Conservation (phyloP, 2,888 invertebrate species). For the Chaetogeoica ovagalla region DNA sequence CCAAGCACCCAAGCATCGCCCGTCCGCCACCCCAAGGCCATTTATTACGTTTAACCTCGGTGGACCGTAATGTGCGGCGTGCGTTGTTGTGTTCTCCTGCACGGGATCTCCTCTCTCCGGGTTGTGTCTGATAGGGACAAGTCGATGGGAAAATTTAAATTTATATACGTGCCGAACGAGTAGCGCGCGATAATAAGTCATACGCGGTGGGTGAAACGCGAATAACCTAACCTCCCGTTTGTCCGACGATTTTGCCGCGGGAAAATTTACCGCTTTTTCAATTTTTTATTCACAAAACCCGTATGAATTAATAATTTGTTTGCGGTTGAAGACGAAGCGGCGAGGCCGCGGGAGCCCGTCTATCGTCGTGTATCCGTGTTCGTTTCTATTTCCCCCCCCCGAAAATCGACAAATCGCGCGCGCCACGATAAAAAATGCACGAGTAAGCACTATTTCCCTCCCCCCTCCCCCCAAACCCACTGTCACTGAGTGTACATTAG, state of each 20-base stretch:
- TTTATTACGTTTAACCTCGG: slow-evolving; percentile 52
- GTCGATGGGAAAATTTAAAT: slow-evolving; percentile 49
- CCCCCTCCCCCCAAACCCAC: too few species aligned
- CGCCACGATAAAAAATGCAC: slow-evolving; percentile 30
- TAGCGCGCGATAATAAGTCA: slow-evolving; percentile 37
- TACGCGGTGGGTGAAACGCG: neutral
- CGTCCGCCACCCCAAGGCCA: slow-evolving; percentile 33
- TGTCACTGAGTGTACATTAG: too few species aligned
- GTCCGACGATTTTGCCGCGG: slow-evolving; percentile 13
- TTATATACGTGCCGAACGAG: slow-evolving; percentile 42
- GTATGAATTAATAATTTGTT: slow-evolving; percentile 39
- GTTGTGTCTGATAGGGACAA: too few species aligned
- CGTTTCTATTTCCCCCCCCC: neutral
- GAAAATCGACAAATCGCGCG: slow-evolving; percentile 8
- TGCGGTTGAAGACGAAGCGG: neutral
- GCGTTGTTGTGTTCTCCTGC: slow-evolving; percentile 16
- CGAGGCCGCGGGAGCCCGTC: too few species aligned
- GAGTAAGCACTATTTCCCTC: too few species aligned
- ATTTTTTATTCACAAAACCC: slow-evolving; percentile 15
- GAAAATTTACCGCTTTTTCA: slow-evolving; percentile 33
- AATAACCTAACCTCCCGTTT: too few species aligned
- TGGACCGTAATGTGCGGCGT: slow-evolving; percentile 22
- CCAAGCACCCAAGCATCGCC: too few species aligned
- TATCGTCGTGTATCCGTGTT: neutral
- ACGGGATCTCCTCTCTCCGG: too few species aligned